These are phyloP conservation scores for Cephalopholis sonnerati DNA, from an alignment of 2,113 vertebrate genomes.

Conservation along the genomic window DNA sequence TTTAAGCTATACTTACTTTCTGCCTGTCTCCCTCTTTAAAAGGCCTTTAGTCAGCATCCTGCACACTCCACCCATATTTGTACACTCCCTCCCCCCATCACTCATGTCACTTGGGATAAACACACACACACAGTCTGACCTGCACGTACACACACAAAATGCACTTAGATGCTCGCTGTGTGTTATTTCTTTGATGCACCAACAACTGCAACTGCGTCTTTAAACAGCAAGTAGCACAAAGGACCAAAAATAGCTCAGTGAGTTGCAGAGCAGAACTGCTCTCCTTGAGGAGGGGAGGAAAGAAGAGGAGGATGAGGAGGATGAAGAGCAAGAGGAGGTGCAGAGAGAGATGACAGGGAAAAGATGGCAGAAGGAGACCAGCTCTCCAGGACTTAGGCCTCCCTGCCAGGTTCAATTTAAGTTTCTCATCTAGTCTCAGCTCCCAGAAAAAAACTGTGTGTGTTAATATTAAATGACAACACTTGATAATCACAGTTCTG, in stretches of 20 bases:
- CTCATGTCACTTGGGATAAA: slow-evolving; percentile 55
- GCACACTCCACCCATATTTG: slow-evolving; percentile 66
- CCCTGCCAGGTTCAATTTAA: slow-evolving; percentile 40
- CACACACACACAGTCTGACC: slow-evolving; percentile 44
- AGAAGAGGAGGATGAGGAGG: slow-evolving; percentile 34
- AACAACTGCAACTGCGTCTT: slow-evolving; percentile 84
- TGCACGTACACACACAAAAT: slow-evolving; percentile 32
- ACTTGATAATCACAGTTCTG: slow-evolving; percentile 16
- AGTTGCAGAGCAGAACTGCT: slow-evolving; percentile 83
- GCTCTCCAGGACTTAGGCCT: slow-evolving; percentile 44
- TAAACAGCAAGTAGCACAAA: slow-evolving; percentile 87
- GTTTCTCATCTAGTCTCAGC: slow-evolving; percentile 29
- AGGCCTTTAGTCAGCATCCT: slow-evolving; percentile 68
- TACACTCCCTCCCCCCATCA: slow-evolving; percentile 45
- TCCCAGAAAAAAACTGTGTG: neutral
- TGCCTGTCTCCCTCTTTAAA: slow-evolving; percentile 46
- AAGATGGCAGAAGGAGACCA: slow-evolving; percentile 62
- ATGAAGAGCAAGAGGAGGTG: slow-evolving; percentile 54
- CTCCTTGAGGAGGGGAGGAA: slow-evolving; percentile 75
- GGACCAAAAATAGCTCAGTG: slow-evolving; percentile 85
- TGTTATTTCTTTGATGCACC: slow-evolving; percentile 70
- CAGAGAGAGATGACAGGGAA: slow-evolving; percentile 54
- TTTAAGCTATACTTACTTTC: slow-evolving; percentile 48
- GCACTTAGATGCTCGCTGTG: slow-evolving; percentile 52
- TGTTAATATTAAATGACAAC: neutral